These are phyloP conservation scores for Fragum whitleyi DNA, from an alignment of 2,888 invertebrate genomes.

Conservation along the genomic window DNA sequence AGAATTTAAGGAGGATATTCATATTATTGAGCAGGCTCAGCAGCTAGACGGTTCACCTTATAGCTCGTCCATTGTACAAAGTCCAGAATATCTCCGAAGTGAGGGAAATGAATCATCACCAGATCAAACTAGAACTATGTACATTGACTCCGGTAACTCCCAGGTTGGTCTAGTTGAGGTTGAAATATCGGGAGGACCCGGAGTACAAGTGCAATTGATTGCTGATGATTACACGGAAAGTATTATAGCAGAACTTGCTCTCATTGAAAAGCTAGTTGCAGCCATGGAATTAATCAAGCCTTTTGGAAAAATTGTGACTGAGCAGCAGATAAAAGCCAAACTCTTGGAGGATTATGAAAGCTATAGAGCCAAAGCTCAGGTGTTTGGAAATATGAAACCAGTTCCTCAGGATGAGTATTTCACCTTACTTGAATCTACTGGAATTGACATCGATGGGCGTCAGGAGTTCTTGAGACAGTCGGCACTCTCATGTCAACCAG, in stretches of 20 bases:
- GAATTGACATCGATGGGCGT: conserved; percentile 65
- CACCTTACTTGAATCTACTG: conserved; percentile 59
- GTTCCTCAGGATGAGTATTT: conserved; percentile 64
- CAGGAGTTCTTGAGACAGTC: conserved; percentile 65
- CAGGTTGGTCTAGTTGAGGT: conserved; percentile 7
- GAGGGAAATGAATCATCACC: conserved; percentile 25
- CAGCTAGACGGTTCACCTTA: background rate
- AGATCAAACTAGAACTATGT: background rate
- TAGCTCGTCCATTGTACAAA: conserved; percentile 5
- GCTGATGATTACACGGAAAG: conserved; percentile 22
- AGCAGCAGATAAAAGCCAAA: conserved; percentile 55
- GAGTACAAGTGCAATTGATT: conserved; percentile 29
- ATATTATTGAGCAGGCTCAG: conserved; percentile 3
- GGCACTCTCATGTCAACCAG: conserved; percentile 65
- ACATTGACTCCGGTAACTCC: background rate
- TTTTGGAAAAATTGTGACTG: conserved; percentile 62
- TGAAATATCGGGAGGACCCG: conserved; percentile 23
- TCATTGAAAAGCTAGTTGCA: conserved; percentile 50
- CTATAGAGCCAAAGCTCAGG: conserved; percentile 54
- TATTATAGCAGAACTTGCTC: conserved; percentile 40
- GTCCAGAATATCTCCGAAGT: conserved; percentile 18
- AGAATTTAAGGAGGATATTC: background rate
- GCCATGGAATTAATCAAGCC: conserved; percentile 61
- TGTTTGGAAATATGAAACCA: conserved; percentile 64
- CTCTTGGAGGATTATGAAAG: conserved; percentile 60